These are phyloP conservation scores for Hyles vespertilio DNA, from an alignment of 1,140 invertebrate genomes.

Conservation along the genomic window DNA sequence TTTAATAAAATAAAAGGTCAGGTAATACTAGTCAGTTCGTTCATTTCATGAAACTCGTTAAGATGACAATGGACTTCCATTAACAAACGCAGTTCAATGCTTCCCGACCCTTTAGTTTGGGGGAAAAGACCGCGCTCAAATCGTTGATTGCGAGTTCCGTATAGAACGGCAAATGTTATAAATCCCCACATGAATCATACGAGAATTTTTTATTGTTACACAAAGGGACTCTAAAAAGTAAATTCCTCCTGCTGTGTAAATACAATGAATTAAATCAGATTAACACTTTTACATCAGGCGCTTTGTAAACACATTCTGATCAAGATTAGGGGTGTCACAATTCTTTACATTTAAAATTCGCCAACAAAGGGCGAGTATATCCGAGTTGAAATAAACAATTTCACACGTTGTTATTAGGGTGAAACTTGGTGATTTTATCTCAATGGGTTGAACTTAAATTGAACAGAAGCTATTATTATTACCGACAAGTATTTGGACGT, in stretches of 20 bases:
- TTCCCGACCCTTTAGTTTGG: no score
- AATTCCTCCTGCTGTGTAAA: slow-evolving; percentile 46
- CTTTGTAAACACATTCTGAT: slow-evolving; percentile 58
- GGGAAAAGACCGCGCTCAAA: no score
- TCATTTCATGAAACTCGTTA: no score
- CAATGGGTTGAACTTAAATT: slow-evolving; percentile 18
- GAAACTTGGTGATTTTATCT: slow-evolving; percentile 31
- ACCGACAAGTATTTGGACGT: no score
- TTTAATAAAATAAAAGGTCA: no score
- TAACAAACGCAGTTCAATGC: no score
- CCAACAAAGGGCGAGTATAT: slow-evolving; percentile 51
- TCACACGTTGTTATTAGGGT: slow-evolving; percentile 37
- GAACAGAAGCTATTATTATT: no score
- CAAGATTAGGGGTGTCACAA: slow-evolving; percentile 63
- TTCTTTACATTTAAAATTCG: slow-evolving; percentile 57
- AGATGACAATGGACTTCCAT: no score
- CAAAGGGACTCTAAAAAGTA: slow-evolving; percentile 24
- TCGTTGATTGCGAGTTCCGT: no score
- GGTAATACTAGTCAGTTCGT: no score
- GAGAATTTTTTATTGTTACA: slow-evolving; percentile 1
- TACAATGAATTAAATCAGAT: slow-evolving; percentile 69
- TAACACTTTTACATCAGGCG: slow-evolving; percentile 59
- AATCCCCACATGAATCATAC: not conserved
- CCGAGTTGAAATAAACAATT: slow-evolving; percentile 42
- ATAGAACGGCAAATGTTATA: no score